Evolutionary conservation across 2,113 vertebrate species (phyloP).

Genomic region (Leuciscus idus): DNA sequence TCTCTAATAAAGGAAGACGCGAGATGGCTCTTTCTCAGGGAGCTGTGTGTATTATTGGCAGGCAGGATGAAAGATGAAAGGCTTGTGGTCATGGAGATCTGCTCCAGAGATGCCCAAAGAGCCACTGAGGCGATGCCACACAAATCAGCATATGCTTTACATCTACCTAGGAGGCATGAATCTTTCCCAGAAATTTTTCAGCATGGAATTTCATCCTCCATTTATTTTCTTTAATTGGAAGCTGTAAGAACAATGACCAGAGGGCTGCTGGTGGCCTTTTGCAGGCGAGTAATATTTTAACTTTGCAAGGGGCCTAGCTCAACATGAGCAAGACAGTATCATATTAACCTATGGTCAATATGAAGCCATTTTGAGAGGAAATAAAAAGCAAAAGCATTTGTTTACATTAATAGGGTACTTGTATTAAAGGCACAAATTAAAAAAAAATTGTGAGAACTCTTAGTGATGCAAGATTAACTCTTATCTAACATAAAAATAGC

Average conservation of each 20-base stretch:
- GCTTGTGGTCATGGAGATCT: conserved; percentile 36
- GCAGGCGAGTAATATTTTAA: conserved; percentile 9
- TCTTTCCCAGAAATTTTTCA: neutral
- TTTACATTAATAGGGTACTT: neutral
- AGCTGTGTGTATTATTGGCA: conserved; percentile 36
- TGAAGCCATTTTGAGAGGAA: neutral
- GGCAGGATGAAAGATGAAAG: conserved; percentile 41
- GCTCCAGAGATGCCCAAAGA: conserved; percentile 34
- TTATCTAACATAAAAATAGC: neutral
- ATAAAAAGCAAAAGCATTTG: neutral
- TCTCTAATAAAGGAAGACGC: conserved; percentile 49
- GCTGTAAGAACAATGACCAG: neutral
- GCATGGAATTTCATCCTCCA: neutral
- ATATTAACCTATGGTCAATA: conserved; percentile 27
- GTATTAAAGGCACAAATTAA: neutral
- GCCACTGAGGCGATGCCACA: conserved; percentile 21
- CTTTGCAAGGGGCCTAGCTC: conserved; percentile 6
- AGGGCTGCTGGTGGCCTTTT: neutral
- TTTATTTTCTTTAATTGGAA: conserved; percentile 44
- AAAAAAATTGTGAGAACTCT: neutral
- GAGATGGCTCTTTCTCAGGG: conserved; percentile 32
- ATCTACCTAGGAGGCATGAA: conserved; percentile 17
- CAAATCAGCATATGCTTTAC: conserved; percentile 28
- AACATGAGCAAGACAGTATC: neutral
- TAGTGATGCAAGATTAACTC: neutral